Base-by-base conservation (phyloP, 2,888 invertebrate species). In the Philereme vetulata region DNA sequence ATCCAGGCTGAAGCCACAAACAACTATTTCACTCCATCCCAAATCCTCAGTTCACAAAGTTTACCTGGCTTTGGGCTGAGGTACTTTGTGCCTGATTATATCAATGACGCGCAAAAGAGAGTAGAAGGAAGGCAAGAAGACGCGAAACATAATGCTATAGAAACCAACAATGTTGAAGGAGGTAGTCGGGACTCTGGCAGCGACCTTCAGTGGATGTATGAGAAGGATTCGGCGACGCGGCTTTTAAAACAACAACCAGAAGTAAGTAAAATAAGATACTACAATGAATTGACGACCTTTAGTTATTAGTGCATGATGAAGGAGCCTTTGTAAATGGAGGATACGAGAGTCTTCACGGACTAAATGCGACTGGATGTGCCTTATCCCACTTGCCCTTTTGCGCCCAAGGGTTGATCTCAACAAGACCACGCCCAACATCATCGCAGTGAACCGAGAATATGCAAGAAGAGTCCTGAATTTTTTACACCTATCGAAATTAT, bases 41-140 rank as follows among this genome's bases (percentile, higher is more conserved):
- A 87, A 65, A 70, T 88, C 47, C 77, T 92, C 0, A 84, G 90
- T 64, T 85, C 88, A 4, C 90, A 90, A 68, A 84, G 72, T 43
- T 64, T 90, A 53, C 91, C 92, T 43, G 92, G 92, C 8, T 70
- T 86, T 32, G 92, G 92, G 1, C 74, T 90, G 11, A 80, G 88
- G 51, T 92, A 92, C 72, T 91, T 90, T 65, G 78, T 83, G 10
- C 92, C 92, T 1, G 67, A 74, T 11, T 86, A 84, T 62, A 63
- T 77, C 4, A 77, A 75, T 33, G 75, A 80, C 4, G 61, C 72
- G 5, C 78, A 77, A 56, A 74, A 73, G 4, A 75, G 72, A 48
- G 71, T 74, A 46, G 66, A 73, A 11, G 70, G 72, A 35, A 85
- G 71, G 60, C 84, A 86, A 71, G 89, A 90, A 33, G 90, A 90